Base-by-base conservation (phyloP, 2,888 invertebrate species). In the Diaperis boleti region DNA sequence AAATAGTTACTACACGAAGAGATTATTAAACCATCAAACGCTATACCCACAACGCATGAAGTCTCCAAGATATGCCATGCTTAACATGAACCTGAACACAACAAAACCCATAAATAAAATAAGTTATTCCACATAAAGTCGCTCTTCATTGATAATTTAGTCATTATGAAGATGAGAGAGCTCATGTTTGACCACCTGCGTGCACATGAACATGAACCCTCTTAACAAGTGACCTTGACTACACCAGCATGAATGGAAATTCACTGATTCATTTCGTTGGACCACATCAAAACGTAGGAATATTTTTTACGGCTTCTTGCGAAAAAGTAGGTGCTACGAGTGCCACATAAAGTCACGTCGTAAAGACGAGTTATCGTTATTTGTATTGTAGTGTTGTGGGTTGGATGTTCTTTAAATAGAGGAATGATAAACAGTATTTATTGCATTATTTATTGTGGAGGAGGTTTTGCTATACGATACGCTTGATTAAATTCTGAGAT, bases 121-220 rank as follows among this genome's bases (percentile, higher is more conserved):
- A 45, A 45, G 15, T 47, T n/a, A 47, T 47, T 47, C 47, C 31
- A 15, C 22, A 47, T 47, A 47, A 47, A 47, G 26, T 31, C 47
- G 31, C 47, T 47, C 29, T 47, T 31, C 47, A 47, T 47, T 47
- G 47, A 47, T 47, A 47, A 47, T 47, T 47, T 47, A 47, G 47
- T 47, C 47, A 47, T 47, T 47, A 47, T 31, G 29, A 17, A 47
- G 47, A 47, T 47, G 47, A 47, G 47, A 8, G 22, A 22, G 14
- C 47, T 47, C 47, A 22, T 14, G 26, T 47, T 29, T 47, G 47
- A 47, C 47, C 47, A 47, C 47, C 47, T 47, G 47, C 47, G 47
- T 29, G 47, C 31, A 31, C 47, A 29, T 47, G 47, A 47, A 14
- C 47, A 44, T 13, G 20, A 44, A 20, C 44, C 44, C 44, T 44